Evolutionary conservation across 2,888 invertebrate genomes (phyloP).

Genomic region (Dioctria linearis): DNA sequence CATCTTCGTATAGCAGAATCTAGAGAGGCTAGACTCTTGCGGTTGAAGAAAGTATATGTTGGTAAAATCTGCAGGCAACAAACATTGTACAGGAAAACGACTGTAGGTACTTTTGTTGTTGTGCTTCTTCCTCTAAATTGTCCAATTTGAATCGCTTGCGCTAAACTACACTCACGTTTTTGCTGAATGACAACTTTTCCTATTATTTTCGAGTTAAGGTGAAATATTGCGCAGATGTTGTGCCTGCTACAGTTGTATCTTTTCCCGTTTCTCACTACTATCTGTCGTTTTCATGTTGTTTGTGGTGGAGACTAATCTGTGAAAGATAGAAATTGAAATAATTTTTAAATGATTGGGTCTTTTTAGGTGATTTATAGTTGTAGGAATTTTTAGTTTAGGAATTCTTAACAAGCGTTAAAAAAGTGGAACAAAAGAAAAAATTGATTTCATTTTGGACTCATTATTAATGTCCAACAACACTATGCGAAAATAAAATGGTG

Average conservation of each 20-base stretch:
- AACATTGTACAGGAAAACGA: slow-evolving; percentile 18
- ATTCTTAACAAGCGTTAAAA: no score
- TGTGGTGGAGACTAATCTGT: slow-evolving; percentile 29
- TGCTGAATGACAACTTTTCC: slow-evolving; percentile 41
- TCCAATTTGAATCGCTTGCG: slow-evolving; percentile 15
- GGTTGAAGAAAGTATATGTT: slow-evolving; percentile 22
- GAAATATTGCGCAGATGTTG: slow-evolving; percentile 19
- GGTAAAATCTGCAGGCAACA: not conserved
- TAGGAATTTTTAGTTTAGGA: no score
- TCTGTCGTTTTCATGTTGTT: slow-evolving; percentile 50
- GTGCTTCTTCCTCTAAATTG: not conserved
- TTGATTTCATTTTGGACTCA: no score
- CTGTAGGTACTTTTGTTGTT: slow-evolving; percentile 2
- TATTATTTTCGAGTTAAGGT: slow-evolving; percentile 32
- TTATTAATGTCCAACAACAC: no score
- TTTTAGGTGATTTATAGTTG: not conserved
- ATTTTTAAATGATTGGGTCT: not conserved
- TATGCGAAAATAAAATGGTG: no score
- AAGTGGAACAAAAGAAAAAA: no score
- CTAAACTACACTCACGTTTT: slow-evolving; percentile 31
- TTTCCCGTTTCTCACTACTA: slow-evolving; percentile 43
- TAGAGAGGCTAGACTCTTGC: slow-evolving; percentile 31
- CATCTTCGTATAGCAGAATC: slow-evolving; percentile 48
- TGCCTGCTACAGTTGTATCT: slow-evolving; percentile 29
- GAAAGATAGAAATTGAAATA: not conserved